Percentiles rank a stretch among this genome's conserved stretches.
These are phyloP conservation scores for Dastarcus helophoroides DNA, from an alignment of 2,888 invertebrate species.

Conservation along the genomic window DNA sequence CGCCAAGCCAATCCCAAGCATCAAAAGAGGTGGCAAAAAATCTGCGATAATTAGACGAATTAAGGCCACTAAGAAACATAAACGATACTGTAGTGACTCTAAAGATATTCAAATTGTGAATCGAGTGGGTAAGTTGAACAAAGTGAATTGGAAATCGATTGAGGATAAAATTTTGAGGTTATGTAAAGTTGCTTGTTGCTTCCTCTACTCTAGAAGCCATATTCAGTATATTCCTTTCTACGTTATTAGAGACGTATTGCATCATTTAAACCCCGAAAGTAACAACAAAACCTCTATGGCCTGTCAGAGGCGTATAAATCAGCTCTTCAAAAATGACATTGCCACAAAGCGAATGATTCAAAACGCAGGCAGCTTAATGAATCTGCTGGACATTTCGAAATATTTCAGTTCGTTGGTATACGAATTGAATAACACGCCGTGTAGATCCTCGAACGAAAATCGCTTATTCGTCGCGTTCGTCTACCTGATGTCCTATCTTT, in stretches of 20 bases:
- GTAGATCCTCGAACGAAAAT: conserved; percentile 8
- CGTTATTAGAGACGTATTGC: conserved; percentile 46
- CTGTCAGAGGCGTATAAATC: conserved; percentile 46
- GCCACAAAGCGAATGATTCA: conserved; percentile 7
- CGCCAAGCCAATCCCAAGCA: too few relatives aligned
- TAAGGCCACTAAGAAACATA: too few relatives aligned
- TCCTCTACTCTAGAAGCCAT: conserved; percentile 39
- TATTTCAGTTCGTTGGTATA: conserved; percentile 15
- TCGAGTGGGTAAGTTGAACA: conserved; percentile 44
- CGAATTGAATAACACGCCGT: conserved; percentile 1
- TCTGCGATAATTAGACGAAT: too few relatives aligned
- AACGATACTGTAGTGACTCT: too few relatives aligned
- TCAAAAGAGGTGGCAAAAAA: too few relatives aligned
- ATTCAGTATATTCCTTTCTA: conserved; percentile 37
- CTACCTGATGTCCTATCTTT: conserved; percentile 21
- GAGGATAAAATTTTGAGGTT: conserved; percentile 61
- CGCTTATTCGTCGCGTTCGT: conserved; percentile 17
- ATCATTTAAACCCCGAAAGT: conserved; percentile 38
- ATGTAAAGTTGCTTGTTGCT: conserved; percentile 50
- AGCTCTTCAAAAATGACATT: conserved; percentile 2
- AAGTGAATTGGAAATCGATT: conserved; percentile 51
- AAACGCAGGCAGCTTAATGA: conserved; percentile 7
- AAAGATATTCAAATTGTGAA: conserved; percentile 41
- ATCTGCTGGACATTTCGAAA: conserved; percentile 16
- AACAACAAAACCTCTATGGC: conserved; percentile 58